phyloP scores from a whole-genome alignment of 2,888 invertebrate genomes.

The Linyphia triangularis region DNA sequence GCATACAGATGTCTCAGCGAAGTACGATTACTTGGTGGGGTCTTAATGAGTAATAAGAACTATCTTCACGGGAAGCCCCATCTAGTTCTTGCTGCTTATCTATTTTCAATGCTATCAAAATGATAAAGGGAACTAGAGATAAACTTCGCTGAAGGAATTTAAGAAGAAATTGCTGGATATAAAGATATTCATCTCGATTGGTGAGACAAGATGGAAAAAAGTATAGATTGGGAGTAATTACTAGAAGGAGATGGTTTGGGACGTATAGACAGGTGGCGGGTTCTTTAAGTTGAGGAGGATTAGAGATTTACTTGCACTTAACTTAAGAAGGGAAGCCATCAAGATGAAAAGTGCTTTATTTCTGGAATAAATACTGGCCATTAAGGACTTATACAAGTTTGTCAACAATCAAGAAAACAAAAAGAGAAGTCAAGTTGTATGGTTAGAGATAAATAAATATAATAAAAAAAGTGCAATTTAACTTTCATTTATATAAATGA shows the following conservation, averaged over 20 bases:
- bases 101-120: constrained; percentile 72
- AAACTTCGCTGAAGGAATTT: constrained; percentile 61
- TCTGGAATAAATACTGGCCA: constrained; percentile 57
- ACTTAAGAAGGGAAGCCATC: constrained; percentile 49
- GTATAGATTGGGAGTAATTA: constrained; percentile 65
- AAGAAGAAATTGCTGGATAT: constrained; percentile 59
- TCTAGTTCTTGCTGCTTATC: constrained; percentile 72
- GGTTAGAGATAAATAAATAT: background rate
- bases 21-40: constrained; percentile 26
- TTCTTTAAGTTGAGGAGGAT: constrained; percentile 59
- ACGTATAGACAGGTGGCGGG: constrained; percentile 47
- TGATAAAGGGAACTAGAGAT: constrained; percentile 69
- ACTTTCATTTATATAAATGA: no score
- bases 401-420: constrained; percentile 41
- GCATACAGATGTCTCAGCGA: constrained; percentile 59
- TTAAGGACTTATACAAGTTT: constrained; percentile 28
- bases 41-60: constrained; percentile 65
- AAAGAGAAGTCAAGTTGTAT: background rate
- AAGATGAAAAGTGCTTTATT: constrained; percentile 53
- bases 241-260: constrained; percentile 39
- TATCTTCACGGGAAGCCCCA: constrained; percentile 61
- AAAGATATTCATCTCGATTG: constrained; percentile 69
- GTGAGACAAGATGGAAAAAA: constrained; percentile 60
- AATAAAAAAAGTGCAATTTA: background rate
- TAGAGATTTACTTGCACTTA: constrained; percentile 67